phyloP scores from a whole-genome alignment of 2,888 invertebrate genomes.

The Sipha maydis region DNA sequence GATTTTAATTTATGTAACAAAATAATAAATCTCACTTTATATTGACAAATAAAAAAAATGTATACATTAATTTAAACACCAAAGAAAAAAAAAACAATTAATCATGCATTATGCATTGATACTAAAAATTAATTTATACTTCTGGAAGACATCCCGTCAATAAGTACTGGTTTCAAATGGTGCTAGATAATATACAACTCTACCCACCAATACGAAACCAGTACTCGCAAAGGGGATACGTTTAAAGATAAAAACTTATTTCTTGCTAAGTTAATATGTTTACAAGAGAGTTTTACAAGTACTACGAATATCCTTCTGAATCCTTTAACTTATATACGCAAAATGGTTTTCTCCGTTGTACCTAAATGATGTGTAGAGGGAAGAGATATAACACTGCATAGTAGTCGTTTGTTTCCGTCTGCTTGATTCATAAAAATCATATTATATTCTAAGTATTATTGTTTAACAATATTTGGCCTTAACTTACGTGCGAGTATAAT shows the following conservation, averaged over 20 bases:
- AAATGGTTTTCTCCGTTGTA: constrained; percentile 9
- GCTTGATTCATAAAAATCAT: constrained; percentile 50
- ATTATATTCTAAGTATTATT: constrained; percentile 57
- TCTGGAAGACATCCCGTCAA: constrained; percentile 9
- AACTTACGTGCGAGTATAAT: constrained; percentile 38
- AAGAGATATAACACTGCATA: constrained; percentile 7
- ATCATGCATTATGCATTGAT: not conserved
- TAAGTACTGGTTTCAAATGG: constrained; percentile 64
- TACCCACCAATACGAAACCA: constrained; percentile 63
- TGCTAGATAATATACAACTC: constrained; percentile 62
- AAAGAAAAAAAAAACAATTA: not conserved
- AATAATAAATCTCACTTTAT: constrained; percentile 25
- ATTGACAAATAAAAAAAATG: not conserved
- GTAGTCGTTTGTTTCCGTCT: constrained; percentile 38
- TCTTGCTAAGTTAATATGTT: constrained; percentile 10
- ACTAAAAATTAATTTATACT: not conserved
- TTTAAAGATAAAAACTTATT: not conserved
- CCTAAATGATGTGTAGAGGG: not conserved
- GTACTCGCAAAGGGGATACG: constrained; percentile 46
- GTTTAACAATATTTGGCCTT: constrained; percentile 53
- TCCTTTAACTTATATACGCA: constrained; percentile 40
- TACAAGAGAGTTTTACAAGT: not conserved
- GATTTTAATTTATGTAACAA: constrained; percentile 21
- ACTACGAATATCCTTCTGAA: constrained; percentile 15
- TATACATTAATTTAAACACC: constrained; percentile 21